Conservation (phyloP, 2,797 vertebrate species). For the Sciurus carolinensis region DNA sequence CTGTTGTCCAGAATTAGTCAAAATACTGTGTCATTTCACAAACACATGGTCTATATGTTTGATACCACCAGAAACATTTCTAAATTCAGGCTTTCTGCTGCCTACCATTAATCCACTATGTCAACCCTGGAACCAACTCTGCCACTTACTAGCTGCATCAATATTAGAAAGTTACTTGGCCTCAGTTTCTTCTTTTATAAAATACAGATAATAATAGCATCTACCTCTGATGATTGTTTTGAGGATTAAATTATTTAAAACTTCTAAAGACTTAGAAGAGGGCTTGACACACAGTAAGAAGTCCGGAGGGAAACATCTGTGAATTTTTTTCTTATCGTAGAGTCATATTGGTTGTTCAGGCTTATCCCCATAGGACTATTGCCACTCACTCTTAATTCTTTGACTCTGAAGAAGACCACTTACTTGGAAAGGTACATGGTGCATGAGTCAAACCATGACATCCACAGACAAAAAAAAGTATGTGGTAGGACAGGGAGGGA, state of each 20-base stretch:
- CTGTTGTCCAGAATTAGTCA: constrained; percentile 51
- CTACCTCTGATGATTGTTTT: not conserved
- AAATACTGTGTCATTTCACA: not conserved
- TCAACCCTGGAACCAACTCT: not conserved
- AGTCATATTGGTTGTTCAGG: not conserved
- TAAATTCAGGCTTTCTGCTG: not conserved
- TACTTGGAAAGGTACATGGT: constrained; percentile 17
- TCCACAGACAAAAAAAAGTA: constrained; percentile 30
- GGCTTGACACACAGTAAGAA: not conserved
- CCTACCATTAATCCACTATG: not conserved
- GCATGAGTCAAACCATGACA: not conserved
- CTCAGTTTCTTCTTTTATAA: constrained; percentile 24
- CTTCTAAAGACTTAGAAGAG: constrained; percentile 40
- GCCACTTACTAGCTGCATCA: not conserved
- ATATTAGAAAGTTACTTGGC: not conserved
- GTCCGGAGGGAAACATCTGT: constrained; percentile 20
- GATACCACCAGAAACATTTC: not conserved
- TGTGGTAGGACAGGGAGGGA: not conserved
- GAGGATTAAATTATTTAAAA: constrained; percentile 33
- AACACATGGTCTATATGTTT: not conserved
- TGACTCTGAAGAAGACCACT: constrained; percentile 36
- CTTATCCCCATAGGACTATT: not conserved
- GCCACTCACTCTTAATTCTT: not conserved
- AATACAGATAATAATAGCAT: not conserved
- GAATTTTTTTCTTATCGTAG: constrained; percentile 6